Conservation (phyloP, 2,113 vertebrate species). For the Balaenoptera acutorostrata region DNA sequence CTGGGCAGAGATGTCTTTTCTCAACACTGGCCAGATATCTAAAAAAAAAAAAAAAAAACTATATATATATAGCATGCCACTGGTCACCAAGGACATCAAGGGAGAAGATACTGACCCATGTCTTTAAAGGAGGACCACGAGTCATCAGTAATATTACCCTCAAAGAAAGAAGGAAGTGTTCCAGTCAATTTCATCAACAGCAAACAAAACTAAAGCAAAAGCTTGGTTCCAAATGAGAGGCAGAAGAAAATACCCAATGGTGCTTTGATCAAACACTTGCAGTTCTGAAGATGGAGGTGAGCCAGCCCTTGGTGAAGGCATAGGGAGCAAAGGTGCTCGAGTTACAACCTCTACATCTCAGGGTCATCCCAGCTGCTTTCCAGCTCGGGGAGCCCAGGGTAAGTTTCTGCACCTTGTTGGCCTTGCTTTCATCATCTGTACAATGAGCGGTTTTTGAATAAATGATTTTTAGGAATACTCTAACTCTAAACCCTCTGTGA, state of each 20-base stretch:
- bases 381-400: accelerated
- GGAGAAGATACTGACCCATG: background rate
- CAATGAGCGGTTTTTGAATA: background rate
- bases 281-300: background rate
- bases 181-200: background rate
- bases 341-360: too few species aligned
- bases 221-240: background rate
- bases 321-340: background rate
- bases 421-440: background rate
- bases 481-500: background rate
- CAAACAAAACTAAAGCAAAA: background rate
- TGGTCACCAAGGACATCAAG: background rate
- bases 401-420: background rate
- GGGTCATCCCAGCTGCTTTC: background rate
- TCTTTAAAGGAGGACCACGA: background rate
- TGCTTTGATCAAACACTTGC: background rate
- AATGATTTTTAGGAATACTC: background rate
- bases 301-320: background rate
- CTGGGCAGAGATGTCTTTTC: background rate
- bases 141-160: background rate
- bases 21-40: background rate
- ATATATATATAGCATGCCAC: background rate
- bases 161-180: background rate
- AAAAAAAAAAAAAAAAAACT: background rate
- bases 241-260: background rate